A percentile compares a stretch with the other conserved stretches of the same genome.
Evolutionary conservation across 2,888 invertebrate species (phyloP).

Genomic region (Stictocephala bisonia): DNA sequence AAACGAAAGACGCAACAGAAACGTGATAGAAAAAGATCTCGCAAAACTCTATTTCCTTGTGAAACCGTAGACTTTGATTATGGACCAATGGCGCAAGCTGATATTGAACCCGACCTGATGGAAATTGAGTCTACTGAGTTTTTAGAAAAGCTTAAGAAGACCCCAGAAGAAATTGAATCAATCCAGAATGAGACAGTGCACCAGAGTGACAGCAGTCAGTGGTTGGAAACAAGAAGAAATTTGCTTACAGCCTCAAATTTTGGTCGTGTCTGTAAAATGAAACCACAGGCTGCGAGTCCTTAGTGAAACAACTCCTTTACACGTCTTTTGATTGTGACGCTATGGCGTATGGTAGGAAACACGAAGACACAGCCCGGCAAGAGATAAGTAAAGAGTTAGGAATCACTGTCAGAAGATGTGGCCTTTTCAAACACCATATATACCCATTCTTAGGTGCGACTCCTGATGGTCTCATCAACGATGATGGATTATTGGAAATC

Average conservation of each 20-base stretch:
- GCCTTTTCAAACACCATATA: too few species aligned
- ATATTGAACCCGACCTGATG: conserved; percentile 1
- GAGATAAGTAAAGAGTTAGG: too few species aligned
- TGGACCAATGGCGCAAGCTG: conserved; percentile 26
- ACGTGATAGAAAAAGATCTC: not conserved
- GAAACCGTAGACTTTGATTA: not conserved
- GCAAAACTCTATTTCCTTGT: not conserved
- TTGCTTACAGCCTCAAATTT: conserved; percentile 40
- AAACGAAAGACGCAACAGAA: not conserved
- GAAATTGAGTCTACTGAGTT: conserved; percentile 15
- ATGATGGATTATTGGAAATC: too few species aligned
- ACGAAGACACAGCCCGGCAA: too few species aligned
- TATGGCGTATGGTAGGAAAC: too few species aligned
- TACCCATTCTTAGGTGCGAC: too few species aligned
- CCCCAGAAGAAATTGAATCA: not conserved
- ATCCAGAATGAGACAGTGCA: conserved; percentile 8
- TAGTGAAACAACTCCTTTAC: conserved; percentile 9
- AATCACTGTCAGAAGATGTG: too few species aligned
- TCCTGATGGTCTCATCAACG: too few species aligned
- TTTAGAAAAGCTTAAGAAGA: not conserved
- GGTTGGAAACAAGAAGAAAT: conserved; percentile 26
- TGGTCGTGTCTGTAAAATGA: conserved; percentile 27
- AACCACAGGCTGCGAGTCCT: not conserved
- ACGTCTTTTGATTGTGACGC: conserved; percentile 21
- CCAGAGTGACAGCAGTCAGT: conserved; percentile 32